These are phyloP conservation scores for Argopecten irradians DNA, from an alignment of 1,140 invertebrate genomes.

Conservation along the genomic window DNA sequence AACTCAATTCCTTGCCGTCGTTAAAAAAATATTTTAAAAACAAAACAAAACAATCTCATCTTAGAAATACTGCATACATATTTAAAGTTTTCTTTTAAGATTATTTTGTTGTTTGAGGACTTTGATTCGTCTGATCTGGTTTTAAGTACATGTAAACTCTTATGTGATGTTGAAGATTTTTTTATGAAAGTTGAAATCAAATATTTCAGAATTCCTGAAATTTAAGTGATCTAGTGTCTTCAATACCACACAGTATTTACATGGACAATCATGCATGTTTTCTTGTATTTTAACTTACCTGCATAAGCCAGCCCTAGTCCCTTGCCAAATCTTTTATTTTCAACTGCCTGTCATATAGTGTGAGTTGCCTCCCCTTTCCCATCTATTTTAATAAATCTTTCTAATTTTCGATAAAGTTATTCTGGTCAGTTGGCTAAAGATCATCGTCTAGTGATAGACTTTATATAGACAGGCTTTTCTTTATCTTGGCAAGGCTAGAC, in stretches of 20 bases:
- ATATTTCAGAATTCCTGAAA: slow-evolving; percentile 5
- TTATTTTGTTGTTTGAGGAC: neutral
- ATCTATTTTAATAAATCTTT: too few species aligned
- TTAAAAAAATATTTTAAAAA: neutral
- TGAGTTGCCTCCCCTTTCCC: too few species aligned
- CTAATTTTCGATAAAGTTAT: too few species aligned
- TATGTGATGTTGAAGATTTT: slow-evolving; percentile 5
- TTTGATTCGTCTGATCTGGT: neutral
- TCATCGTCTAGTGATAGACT: too few species aligned
- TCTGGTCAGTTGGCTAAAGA: too few species aligned
- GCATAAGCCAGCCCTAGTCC: neutral
- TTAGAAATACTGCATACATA: neutral
- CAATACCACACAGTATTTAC: slow-evolving; percentile 7
- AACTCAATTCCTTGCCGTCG: neutral
- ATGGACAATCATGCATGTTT: neutral
- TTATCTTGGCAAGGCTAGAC: too few species aligned
- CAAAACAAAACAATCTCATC: neutral
- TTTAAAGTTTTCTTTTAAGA: too few species aligned
- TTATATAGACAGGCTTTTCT: too few species aligned
- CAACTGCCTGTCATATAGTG: too few species aligned
- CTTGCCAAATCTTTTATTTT: neutral
- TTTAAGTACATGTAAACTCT: neutral
- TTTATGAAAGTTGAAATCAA: neutral
- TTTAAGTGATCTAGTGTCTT: neutral
- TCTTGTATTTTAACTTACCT: neutral